phyloP scores from a whole-genome alignment of 1,140 invertebrate genomes.

The Drosophila pseudoananassae region DNA sequence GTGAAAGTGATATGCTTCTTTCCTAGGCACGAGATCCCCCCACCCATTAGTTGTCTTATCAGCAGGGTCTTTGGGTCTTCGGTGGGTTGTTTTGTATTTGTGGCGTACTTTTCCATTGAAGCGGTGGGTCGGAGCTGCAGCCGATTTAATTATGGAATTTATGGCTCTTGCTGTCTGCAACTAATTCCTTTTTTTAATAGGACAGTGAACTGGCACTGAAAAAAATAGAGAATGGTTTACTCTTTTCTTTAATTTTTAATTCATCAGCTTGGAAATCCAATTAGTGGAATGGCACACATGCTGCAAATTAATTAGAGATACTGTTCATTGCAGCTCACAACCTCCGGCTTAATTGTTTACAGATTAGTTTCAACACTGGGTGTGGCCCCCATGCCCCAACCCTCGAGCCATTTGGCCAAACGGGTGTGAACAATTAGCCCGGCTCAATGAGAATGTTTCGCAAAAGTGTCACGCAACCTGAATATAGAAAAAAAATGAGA shows the following conservation, averaged over 20 bases:
- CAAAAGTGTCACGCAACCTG: constrained; percentile 74
- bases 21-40: constrained; percentile 22
- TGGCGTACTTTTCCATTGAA: constrained; percentile 56
- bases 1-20: constrained; percentile 64
- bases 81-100: constrained; percentile 3
- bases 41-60: constrained; percentile 40
- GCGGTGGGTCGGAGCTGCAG: constrained; percentile 14
- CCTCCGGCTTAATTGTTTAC: constrained; percentile 66
- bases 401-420: neutral
- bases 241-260: constrained; percentile 15
- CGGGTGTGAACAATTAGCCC: constrained; percentile 76
- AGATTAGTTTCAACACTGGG: constrained; percentile 72
- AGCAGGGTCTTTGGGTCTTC: constrained; percentile 15
- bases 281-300: constrained; percentile 71
- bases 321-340: constrained; percentile 30
- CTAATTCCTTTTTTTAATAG: constrained; percentile 15
- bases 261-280: constrained; percentile 47
- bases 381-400: constrained; percentile 35
- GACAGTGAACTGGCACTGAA: neutral
- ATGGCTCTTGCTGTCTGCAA: constrained; percentile 9
- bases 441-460: constrained; percentile 47
- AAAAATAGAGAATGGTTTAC: neutral
- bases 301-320: constrained; percentile 73
- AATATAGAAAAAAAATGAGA: neutral
- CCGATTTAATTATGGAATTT: constrained; percentile 58